Evolutionary conservation across 2,113 vertebrate genomes (phyloP).

Genomic region (Passer montanus): DNA sequence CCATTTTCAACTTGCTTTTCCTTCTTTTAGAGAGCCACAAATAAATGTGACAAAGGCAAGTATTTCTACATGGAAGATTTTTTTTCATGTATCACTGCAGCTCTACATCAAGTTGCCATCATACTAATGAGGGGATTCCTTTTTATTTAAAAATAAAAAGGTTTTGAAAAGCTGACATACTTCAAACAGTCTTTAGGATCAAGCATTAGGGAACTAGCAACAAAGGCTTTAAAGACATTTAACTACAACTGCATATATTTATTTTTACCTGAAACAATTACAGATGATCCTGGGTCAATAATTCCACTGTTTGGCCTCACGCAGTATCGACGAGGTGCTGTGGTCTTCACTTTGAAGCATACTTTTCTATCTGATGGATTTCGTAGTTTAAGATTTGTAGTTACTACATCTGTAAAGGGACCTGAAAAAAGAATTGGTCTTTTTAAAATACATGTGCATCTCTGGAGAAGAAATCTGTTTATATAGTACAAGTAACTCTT

Average conservation of each 20-base stretch:
- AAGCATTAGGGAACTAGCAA: not conserved
- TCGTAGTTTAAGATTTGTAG: slow-evolving; percentile 94
- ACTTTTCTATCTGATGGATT: slow-evolving; percentile 96
- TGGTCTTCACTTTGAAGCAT: slow-evolving; percentile 99
- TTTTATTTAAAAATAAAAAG: not conserved
- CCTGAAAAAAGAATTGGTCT: slow-evolving; percentile 67
- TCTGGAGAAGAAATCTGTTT: not conserved
- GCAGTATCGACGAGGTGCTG: slow-evolving; percentile 96
- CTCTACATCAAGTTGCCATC: not conserved
- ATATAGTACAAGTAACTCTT: not conserved
- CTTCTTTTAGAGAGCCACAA: not conserved
- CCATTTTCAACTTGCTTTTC: not conserved
- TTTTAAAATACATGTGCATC: not conserved
- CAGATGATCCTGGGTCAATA: slow-evolving; percentile 87
- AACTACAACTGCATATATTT: not conserved
- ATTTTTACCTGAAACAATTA: slow-evolving; percentile 89
- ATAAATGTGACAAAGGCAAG: not conserved
- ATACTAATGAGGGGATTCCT: not conserved
- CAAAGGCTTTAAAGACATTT: not conserved
- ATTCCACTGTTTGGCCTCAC: slow-evolving; percentile 97
- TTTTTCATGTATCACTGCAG: not conserved
- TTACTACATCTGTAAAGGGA: slow-evolving; percentile 99
- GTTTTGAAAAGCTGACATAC: not conserved
- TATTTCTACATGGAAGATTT: not conserved
- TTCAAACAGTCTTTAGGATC: not conserved